These are phyloP conservation scores for Drosophila demipolita DNA, from an alignment of 2,888 invertebrate genomes.

Conservation along the genomic window DNA sequence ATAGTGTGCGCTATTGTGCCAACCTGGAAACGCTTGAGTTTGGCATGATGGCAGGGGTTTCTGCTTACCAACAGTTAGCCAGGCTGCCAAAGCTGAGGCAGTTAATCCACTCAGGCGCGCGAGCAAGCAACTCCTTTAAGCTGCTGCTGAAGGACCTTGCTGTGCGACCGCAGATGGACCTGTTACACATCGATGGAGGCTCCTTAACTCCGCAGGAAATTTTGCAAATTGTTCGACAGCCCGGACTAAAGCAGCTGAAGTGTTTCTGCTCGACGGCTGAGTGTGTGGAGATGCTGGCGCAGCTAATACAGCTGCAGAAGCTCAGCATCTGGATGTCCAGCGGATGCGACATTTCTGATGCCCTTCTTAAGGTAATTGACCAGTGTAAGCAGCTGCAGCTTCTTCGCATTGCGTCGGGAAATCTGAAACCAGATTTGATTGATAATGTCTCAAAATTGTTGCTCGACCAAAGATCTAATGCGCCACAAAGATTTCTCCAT, in stretches of 20 bases:
- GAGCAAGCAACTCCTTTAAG: constrained; percentile 54
- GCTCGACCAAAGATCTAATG: not conserved
- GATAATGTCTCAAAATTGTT: constrained; percentile 37
- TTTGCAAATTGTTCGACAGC: constrained; percentile 52
- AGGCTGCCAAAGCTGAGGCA: constrained; percentile 49
- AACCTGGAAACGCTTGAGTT: constrained; percentile 55
- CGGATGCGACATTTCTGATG: constrained; percentile 49
- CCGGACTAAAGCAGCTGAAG: constrained; percentile 47
- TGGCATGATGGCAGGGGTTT: constrained; percentile 48
- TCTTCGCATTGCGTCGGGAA: constrained; percentile 50
- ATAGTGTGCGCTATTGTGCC: constrained; percentile 54
- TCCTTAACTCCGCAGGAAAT: constrained; percentile 45
- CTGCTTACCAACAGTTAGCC: constrained; percentile 40
- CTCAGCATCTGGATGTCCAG: constrained; percentile 65
- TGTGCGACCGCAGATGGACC: constrained; percentile 34
- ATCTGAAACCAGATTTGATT: constrained; percentile 33
- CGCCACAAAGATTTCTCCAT: constrained; percentile 7
- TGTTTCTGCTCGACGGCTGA: constrained; percentile 58
- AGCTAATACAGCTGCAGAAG: constrained; percentile 39
- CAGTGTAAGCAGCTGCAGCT: constrained; percentile 42
- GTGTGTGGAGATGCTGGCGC: constrained; percentile 42
- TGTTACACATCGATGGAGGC: constrained; percentile 63
- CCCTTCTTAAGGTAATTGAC: constrained; percentile 42
- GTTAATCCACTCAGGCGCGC: constrained; percentile 52
- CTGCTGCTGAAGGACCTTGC: constrained; percentile 46